Evolutionary conservation across 2,113 vertebrate genomes (phyloP).

Genomic region (Cheirogaleus medius): DNA sequence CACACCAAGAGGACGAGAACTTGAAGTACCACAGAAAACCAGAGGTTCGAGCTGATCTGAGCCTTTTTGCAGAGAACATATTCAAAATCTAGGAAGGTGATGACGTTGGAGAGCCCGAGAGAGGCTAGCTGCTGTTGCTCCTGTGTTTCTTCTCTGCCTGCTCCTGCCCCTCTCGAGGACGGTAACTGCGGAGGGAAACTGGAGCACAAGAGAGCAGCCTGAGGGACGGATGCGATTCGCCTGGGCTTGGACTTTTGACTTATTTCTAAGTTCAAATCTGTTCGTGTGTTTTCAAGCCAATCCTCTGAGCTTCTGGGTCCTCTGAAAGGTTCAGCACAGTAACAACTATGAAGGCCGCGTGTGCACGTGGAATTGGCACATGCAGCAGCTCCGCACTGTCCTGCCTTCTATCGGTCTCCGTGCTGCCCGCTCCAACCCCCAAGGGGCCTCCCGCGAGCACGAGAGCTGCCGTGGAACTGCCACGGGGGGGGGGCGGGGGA

Average conservation of each 20-base stretch:
- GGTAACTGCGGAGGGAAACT: neutral
- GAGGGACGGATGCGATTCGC: neutral
- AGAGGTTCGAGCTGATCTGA: neutral
- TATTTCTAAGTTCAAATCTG: neutral
- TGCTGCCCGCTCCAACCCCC: neutral
- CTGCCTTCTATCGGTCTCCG: neutral
- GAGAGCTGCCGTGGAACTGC: accelerated
- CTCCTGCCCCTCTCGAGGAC: neutral
- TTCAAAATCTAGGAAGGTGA: neutral
- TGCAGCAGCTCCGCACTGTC: neutral
- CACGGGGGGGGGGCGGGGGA: neutral
- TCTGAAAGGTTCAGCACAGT: neutral
- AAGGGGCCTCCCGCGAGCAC: neutral
- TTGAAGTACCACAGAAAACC: neutral
- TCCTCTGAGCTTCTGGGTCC: neutral
- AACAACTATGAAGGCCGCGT: neutral
- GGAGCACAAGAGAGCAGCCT: neutral
- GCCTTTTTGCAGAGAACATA: neutral
- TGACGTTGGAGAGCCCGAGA: neutral
- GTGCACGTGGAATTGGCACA: neutral
- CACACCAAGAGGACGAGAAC: neutral
- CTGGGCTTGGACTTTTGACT: neutral
- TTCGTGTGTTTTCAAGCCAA: neutral
- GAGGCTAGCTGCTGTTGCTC: neutral
- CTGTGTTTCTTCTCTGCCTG: neutral